phyloP scores from a whole-genome alignment of 2,888 invertebrate genomes.

The Rhaphigaster nebulosa region DNA sequence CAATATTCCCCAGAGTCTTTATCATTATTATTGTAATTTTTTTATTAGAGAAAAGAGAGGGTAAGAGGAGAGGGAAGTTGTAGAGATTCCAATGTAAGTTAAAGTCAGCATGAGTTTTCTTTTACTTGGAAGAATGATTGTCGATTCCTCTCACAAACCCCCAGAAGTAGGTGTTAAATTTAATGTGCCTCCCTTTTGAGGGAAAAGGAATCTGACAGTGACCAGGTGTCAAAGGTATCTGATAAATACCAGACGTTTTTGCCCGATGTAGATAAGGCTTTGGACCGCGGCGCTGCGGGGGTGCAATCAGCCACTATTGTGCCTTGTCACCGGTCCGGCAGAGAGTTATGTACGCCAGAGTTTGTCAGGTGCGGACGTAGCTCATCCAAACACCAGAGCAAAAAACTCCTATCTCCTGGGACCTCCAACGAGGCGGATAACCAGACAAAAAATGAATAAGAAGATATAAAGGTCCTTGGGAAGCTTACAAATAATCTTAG shows the following conservation, averaged over 20 bases:
- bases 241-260: slow-evolving; percentile 40
- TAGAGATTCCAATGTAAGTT: background rate
- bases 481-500: slow-evolving; percentile 12
- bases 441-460: slow-evolving; percentile 19
- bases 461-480: slow-evolving; percentile 26
- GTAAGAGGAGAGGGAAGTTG: too few species aligned
- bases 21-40: too few species aligned
- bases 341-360: slow-evolving; percentile 17
- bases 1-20: too few species aligned
- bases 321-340: slow-evolving; percentile 13
- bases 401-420: background rate
- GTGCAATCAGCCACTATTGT: slow-evolving; percentile 48
- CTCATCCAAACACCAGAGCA: slow-evolving; percentile 7
- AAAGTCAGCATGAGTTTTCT: background rate
- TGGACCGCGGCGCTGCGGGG: slow-evolving; percentile 40
- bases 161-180: slow-evolving; percentile 1
- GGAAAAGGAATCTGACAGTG: background rate
- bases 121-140: background rate
- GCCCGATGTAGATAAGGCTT: slow-evolving; percentile 25
- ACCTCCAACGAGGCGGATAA: slow-evolving; percentile 38
- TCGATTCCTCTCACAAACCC: background rate
- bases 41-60: too few species aligned
- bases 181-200: slow-evolving; percentile 7
- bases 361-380: slow-evolving; percentile 46
- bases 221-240: slow-evolving; percentile 22